phyloP scores from a whole-genome alignment of 1,140 invertebrate species.

The Wiebesia pumilae region DNA sequence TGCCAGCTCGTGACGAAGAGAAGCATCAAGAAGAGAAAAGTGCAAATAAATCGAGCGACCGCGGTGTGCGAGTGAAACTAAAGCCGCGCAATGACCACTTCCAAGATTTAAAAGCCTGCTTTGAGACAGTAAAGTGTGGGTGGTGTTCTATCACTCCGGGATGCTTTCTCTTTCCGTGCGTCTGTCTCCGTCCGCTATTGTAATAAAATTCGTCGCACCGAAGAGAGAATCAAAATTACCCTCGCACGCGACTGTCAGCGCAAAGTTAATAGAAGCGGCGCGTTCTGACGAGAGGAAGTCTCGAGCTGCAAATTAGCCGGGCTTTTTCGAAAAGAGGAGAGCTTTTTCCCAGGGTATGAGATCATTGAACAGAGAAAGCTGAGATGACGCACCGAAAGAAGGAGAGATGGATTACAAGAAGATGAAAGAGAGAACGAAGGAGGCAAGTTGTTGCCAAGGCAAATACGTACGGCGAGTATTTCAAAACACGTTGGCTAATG shows the following conservation, averaged over 20 bases:
- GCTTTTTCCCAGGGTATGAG: slow-evolving; percentile 49
- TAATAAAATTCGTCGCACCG: neutral
- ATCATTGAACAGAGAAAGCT: slow-evolving; percentile 19
- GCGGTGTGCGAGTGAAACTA: neutral
- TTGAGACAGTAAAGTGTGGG: neutral
- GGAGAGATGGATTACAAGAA: slow-evolving; percentile 51
- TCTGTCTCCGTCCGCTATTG: neutral
- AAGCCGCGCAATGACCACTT: slow-evolving; percentile 22
- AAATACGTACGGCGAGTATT: slow-evolving; percentile 72
- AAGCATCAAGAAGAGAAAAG: neutral
- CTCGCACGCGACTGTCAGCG: neutral
- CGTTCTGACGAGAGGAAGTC: slow-evolving; percentile 39
- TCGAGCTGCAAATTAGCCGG: slow-evolving; percentile 60
- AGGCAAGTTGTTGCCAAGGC: slow-evolving; percentile 67
- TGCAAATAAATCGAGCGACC: slow-evolving; percentile 8
- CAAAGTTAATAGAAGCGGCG: neutral
- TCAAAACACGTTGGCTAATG: slow-evolving; percentile 74
- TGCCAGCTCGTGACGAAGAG: neutral
- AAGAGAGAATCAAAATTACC: slow-evolving; percentile 22
- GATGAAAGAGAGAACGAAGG: slow-evolving; percentile 68
- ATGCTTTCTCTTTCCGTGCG: neutral
- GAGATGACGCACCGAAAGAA: neutral
- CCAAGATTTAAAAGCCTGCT: slow-evolving; percentile 28
- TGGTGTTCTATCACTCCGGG: neutral
- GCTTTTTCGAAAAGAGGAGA: slow-evolving; percentile 51